These are phyloP conservation scores for Agrotis puta DNA, from an alignment of 2,888 invertebrate species.

Conservation along the genomic window DNA sequence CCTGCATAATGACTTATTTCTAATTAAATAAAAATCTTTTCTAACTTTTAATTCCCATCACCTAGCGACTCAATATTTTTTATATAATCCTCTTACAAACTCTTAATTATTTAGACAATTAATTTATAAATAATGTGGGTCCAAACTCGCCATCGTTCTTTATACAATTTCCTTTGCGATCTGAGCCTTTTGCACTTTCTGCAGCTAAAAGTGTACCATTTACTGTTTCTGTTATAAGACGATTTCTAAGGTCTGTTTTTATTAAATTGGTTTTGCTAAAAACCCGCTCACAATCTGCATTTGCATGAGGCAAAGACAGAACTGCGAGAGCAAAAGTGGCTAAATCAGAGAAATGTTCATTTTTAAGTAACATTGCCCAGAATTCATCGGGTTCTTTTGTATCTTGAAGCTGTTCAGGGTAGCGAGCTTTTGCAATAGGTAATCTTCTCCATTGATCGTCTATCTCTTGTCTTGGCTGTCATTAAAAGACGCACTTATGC, in stretches of 20 bases:
- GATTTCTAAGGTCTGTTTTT: constrained; percentile 38
- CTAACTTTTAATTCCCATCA: background rate
- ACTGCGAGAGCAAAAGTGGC: constrained; percentile 13
- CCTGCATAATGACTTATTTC: background rate
- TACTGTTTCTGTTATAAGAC: constrained; percentile 29
- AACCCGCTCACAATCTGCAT: too few relatives aligned
- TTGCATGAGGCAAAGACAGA: constrained; percentile 20
- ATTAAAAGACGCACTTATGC: constrained; percentile 10
- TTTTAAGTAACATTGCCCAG: constrained; percentile 49
- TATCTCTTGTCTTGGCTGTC: constrained; percentile 9
- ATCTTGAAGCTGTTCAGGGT: constrained; percentile 43
- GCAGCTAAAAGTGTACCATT: constrained; percentile 27
- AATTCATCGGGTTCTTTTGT: constrained; percentile 45
- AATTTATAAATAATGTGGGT: constrained; percentile 3
- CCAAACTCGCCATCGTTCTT: background rate
- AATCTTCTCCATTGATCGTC: constrained; percentile 36
- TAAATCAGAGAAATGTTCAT: constrained; percentile 36
- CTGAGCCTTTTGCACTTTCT: constrained; percentile 2
- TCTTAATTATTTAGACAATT: background rate
- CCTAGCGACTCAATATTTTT: background rate
- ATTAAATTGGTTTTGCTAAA: constrained; percentile 42
- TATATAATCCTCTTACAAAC: constrained; percentile 1
- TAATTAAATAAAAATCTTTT: background rate
- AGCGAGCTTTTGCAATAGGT: constrained; percentile 43
- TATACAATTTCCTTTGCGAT: constrained; percentile 9